These are phyloP conservation scores for Papilio protenor DNA, from an alignment of 2,888 invertebrate genomes.

Conservation along the genomic window DNA sequence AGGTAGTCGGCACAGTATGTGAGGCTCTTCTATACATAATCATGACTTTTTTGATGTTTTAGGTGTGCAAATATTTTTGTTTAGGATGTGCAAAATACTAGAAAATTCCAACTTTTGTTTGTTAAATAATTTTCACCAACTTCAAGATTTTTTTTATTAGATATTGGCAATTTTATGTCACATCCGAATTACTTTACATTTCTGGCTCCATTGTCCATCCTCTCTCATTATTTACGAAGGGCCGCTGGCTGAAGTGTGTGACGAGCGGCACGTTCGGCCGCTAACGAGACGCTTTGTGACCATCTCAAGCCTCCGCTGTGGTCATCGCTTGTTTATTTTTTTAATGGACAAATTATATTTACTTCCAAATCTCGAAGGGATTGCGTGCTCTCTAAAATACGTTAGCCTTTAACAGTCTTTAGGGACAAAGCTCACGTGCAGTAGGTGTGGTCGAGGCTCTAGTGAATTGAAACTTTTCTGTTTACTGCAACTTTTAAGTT, in stretches of 20 bases:
- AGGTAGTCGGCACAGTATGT: too few relatives aligned
- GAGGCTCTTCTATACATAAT: too few relatives aligned
- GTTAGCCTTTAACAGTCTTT: slow-evolving; percentile 73
- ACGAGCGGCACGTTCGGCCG: slow-evolving; percentile 81
- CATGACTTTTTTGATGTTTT: too few relatives aligned
- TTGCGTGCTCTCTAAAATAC: slow-evolving; percentile 64
- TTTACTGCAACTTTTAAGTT: slow-evolving; percentile 20
- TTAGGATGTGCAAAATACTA: too few relatives aligned
- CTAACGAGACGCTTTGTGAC: slow-evolving; percentile 85
- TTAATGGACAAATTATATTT: slow-evolving; percentile 83
- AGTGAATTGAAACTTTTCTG: slow-evolving; percentile 45
- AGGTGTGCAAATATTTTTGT: too few relatives aligned
- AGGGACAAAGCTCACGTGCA: slow-evolving; percentile 64
- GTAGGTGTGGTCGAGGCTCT: slow-evolving; percentile 59
- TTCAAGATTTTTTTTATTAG: too few relatives aligned
- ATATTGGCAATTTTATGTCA: slow-evolving; percentile 49
- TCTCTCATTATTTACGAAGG: slow-evolving; percentile 84
- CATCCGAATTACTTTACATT: slow-evolving; percentile 57
- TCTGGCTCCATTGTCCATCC: slow-evolving; percentile 64
- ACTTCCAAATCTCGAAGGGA: slow-evolving; percentile 66
- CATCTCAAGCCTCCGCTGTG: slow-evolving; percentile 75
- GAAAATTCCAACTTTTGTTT: too few relatives aligned
- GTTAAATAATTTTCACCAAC: too few relatives aligned
- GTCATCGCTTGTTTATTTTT: slow-evolving; percentile 81
- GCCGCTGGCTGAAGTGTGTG: slow-evolving; percentile 82